phyloP scores from a whole-genome alignment of 2,797 vertebrate genomes.

The Meriones psammophilus region DNA sequence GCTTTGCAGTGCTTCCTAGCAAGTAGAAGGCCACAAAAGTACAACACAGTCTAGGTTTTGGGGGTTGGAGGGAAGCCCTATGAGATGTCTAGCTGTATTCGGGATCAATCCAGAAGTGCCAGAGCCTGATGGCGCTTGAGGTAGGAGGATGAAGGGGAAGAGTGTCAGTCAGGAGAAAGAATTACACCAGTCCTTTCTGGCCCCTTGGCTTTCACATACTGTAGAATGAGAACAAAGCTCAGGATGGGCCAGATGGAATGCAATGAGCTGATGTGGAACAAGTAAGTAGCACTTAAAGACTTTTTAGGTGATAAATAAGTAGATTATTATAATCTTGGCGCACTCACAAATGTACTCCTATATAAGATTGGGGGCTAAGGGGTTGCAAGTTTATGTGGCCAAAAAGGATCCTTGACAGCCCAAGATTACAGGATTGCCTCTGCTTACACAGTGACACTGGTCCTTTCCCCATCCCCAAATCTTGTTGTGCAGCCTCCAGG shows the following conservation, averaged over 20 bases:
- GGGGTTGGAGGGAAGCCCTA: background rate
- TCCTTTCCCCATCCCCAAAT: background rate
- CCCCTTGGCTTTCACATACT: background rate
- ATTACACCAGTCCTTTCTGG: too few relatives aligned
- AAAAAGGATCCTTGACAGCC: background rate
- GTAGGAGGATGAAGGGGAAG: background rate
- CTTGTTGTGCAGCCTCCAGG: background rate
- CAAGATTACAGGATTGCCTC: background rate
- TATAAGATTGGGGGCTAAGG: background rate
- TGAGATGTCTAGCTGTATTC: background rate
- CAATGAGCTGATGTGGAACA: background rate
- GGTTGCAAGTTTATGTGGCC: background rate
- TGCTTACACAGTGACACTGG: background rate
- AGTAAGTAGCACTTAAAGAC: background rate
- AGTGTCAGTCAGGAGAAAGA: background rate
- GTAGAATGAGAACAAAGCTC: background rate
- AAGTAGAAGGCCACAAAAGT: background rate
- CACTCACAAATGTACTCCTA: background rate
- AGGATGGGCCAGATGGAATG: background rate
- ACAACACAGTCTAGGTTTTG: background rate
- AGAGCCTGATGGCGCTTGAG: background rate
- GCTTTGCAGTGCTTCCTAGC: background rate
- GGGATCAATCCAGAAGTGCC: background rate
- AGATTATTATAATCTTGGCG: background rate
- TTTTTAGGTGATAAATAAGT: background rate